Percentiles rank a stretch among this genome's conserved stretches.
These are phyloP conservation scores for Selenia dentaria DNA, from an alignment of 2,888 invertebrate genomes.

Conservation along the genomic window DNA sequence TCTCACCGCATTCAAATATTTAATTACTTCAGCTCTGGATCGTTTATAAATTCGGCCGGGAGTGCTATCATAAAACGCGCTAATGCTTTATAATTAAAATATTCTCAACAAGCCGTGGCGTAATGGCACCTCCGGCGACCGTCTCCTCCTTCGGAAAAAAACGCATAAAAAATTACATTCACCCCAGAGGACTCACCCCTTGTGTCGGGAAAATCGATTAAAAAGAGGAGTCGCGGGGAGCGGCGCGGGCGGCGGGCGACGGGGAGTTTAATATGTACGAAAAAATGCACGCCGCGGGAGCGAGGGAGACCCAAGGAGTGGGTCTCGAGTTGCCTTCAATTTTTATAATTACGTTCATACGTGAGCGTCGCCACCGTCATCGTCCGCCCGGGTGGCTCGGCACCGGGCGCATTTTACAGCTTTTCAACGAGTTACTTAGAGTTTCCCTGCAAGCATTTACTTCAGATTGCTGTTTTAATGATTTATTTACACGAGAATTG, in stretches of 20 bases:
- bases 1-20: slow-evolving; percentile 84
- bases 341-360: slow-evolving; percentile 85
- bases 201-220: slow-evolving; percentile 85
- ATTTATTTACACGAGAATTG: slow-evolving; percentile 45
- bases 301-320: slow-evolving; percentile 74
- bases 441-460: slow-evolving; percentile 52
- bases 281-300: slow-evolving; percentile 82
- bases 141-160: slow-evolving; percentile 78
- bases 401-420: slow-evolving; percentile 38
- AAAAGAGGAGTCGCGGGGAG: slow-evolving; percentile 81
- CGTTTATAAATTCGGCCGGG: slow-evolving; percentile 79
- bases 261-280: slow-evolving; percentile 83
- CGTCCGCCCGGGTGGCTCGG: slow-evolving; percentile 29
- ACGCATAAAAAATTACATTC: slow-evolving; percentile 86
- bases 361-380: slow-evolving; percentile 73
- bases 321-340: slow-evolving; percentile 79
- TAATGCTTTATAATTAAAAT: slow-evolving; percentile 86
- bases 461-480: slow-evolving; percentile 60
- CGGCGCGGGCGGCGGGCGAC: slow-evolving; percentile 60
- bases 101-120: slow-evolving; percentile 85
- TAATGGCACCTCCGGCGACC: slow-evolving; percentile 84
- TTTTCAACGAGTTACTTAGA: slow-evolving; percentile 58
- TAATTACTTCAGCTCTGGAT: slow-evolving; percentile 82
- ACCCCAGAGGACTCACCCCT: slow-evolving; percentile 85
- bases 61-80: slow-evolving; percentile 84